phyloP scores from a whole-genome alignment of 1,140 invertebrate genomes.

The Aphis craccivora region DNA sequence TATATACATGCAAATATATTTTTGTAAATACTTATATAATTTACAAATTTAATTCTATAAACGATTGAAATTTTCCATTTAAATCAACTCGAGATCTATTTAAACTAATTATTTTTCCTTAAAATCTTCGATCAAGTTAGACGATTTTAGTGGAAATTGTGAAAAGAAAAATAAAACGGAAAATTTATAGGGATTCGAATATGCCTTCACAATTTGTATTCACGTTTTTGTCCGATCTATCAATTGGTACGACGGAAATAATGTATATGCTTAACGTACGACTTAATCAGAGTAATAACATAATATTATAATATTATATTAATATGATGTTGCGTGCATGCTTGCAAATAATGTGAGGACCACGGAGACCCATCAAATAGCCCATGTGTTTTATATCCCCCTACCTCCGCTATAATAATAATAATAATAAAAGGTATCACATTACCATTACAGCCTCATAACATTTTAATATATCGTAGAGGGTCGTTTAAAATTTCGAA shows the following conservation, averaged over 20 bases:
- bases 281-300: neutral
- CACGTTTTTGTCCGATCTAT: neutral
- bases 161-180: neutral
- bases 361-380: neutral
- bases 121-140: neutral
- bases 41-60: neutral
- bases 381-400: neutral
- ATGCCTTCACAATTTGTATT: neutral
- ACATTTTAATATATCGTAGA: neutral
- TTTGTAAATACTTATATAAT: neutral
- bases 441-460: neutral
- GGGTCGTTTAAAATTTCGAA: neutral
- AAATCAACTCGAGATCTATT: neutral
- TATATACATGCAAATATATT: neutral
- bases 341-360: neutral
- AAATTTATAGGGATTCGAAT: neutral
- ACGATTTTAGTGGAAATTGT: neutral
- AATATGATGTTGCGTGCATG: neutral
- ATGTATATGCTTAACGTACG: neutral
- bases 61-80: neutral
- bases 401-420: neutral
- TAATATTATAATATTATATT: neutral
- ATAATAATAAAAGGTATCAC: neutral
- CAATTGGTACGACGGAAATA: neutral
- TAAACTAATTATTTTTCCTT: neutral